A percentile compares a stretch with the other conserved stretches of the same genome.
phyloP scores from a whole-genome alignment of 1,140 invertebrate genomes.

The Macrobrachium rosenbergii region DNA sequence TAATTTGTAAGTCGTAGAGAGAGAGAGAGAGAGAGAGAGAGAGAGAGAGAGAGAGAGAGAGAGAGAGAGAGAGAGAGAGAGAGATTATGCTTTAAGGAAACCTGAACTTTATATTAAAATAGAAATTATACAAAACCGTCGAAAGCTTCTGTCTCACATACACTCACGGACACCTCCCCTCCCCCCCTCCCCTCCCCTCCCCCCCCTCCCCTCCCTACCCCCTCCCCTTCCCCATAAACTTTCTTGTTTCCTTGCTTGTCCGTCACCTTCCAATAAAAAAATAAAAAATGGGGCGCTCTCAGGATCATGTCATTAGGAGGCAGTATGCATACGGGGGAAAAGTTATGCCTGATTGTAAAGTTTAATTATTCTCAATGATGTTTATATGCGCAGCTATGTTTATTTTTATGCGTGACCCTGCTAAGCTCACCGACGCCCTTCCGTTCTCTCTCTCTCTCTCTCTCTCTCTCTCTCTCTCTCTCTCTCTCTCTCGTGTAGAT shows the following conservation, averaged over 20 bases:
- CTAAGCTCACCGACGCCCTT: background rate
- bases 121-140: background rate
- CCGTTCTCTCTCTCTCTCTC: background rate
- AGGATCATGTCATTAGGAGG: background rate
- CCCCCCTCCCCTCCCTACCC: background rate
- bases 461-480: background rate
- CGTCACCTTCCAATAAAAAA: background rate
- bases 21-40: conserved; percentile 27
- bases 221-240: background rate
- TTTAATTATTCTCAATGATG: background rate
- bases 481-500: no score
- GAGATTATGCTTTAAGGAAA: background rate
- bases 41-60: no score
- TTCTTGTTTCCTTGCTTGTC: background rate
- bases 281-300: no score
- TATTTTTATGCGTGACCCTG: conserved; percentile 8
- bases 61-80: no score
- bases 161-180: background rate
- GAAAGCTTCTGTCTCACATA: background rate
- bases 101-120: background rate
- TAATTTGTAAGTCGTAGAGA: conserved; percentile 1
- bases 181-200: background rate
- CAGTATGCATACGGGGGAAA: no score
- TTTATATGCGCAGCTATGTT: background rate
- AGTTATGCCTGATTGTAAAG: no score